Base-by-base conservation (phyloP, 2,797 vertebrate species). In the Hafferia zeledoni region DNA sequence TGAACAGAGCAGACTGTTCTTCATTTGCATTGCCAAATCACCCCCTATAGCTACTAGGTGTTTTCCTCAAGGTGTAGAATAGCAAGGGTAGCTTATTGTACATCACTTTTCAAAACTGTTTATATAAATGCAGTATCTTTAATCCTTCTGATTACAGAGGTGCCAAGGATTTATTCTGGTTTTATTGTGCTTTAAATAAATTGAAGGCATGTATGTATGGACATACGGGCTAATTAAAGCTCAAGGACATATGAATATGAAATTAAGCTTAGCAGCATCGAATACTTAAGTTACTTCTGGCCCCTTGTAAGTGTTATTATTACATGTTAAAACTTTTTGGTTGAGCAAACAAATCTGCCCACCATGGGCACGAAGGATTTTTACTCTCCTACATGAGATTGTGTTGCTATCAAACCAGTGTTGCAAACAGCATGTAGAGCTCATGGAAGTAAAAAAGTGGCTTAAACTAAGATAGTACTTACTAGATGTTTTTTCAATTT, bases 401-500 rank as follows among this genome's bases (percentile, higher is more conserved):
- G 44, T 44, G 39, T 61, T 80, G 79, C 78, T 63, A 5, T 68
- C 44, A 80, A 49, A 63, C 25, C 28, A 52, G 20, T 81, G 83
- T 80, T 77, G 25, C 39, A 83, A 92, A 46, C 49, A 83, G 70
- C 12, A 11, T 1, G 3, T 43, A 30, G 56, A 70, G 30, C 59
- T 78, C 25, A 27, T 30, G 25, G 50, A 78, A 77, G 65, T 28
- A 56, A 83, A 43, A 9, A 59, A 57, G 79, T 63, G 35, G 14
- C 23, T 63, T 76, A 76, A 92, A 67, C 39, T 65, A 31, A 71
- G 37, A 28, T 47, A 39, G n/a, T 41, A 71, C 88, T 97, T 94
- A 97, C 81, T 87, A 93, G 86, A 60, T 90, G 91, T 63, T 96
- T 95, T 95, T 96, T 96, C 91, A 93, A 24, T 90, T 96, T 96